Base-by-base conservation (phyloP, 2,113 vertebrate genomes). In the Gymnorhina tibicen region DNA sequence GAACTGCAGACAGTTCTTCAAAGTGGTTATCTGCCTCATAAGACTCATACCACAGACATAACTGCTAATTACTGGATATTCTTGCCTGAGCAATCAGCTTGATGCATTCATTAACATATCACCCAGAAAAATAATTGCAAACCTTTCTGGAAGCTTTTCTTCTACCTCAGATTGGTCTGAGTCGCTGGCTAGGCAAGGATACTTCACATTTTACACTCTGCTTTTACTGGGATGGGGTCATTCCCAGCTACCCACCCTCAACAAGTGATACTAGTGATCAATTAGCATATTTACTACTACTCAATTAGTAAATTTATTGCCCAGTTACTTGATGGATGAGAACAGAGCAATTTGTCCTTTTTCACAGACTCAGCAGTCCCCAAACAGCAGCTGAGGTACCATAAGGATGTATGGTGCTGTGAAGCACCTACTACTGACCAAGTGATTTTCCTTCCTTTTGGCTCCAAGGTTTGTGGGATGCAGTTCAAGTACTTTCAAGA, bases 51-150 rank as follows among this genome's bases (percentile, higher is more conserved):
- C 56, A 92, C 82, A 86, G 82, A 39, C 76, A 37, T 68, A 77
- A 86, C 82, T 88, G 85, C 82, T 96, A 93, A 93, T 94, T 94
- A 92, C 78, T 22, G 16, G 75, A 84, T 93, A 69, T 85, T 94
- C 85, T 90, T 94, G 87, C 82, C 78, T 94, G 79, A 94, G 88
- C 90, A 92, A 94, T 89, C 87, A 78, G 85, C 76, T 74, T 55
- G 79, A 93, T 94, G 80, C 41, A 24, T 76, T 87, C 74, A 95
- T 94, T 96, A 96, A 94, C 39, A 62, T 44, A 92, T 74, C 87
- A 72, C 60, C 92, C 84, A 90, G 79, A 84, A 94, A 96, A 80
- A 91, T 12, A 92, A 87, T 35, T 68, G 56, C 72, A 63, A 67
- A 86, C 32, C 69, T 80, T 94, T 86, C 79, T 49, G 64, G 60